phyloP scores from a whole-genome alignment of 2,888 invertebrate species.

The Oxytorus armatus region DNA sequence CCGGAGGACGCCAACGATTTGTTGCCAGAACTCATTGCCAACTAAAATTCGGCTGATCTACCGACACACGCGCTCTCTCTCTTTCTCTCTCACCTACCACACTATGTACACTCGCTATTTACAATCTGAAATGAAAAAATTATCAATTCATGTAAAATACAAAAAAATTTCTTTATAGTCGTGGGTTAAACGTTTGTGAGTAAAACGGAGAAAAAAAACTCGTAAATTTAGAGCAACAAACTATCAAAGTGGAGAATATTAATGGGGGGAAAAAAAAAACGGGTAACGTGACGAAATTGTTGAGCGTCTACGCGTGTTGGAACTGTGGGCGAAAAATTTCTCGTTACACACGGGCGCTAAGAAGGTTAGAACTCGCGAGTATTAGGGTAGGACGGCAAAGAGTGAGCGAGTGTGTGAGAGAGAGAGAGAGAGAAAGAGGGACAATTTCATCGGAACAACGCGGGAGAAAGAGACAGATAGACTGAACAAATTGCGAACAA shows the following conservation, averaged over 20 bases:
- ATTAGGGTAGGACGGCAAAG: slow-evolving; percentile 59
- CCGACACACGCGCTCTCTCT: slow-evolving; percentile 28
- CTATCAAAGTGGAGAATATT: too few relatives aligned
- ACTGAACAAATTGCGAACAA: slow-evolving; percentile 24
- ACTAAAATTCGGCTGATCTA: slow-evolving; percentile 79
- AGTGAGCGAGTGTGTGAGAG: slow-evolving; percentile 31
- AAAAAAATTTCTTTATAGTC: slow-evolving; percentile 8
- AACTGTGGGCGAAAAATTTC: not conserved
- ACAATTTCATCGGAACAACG: slow-evolving; percentile 37
- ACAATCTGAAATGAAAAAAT: slow-evolving; percentile 87
- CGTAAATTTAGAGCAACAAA: too few relatives aligned
- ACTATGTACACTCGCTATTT: slow-evolving; percentile 93
- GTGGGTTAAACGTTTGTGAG: too few relatives aligned
- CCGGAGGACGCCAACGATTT: slow-evolving; percentile 82
- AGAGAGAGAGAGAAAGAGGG: slow-evolving; percentile 18
- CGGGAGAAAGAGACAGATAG: slow-evolving; percentile 48
- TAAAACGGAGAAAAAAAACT: too few relatives aligned
- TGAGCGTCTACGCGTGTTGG: not conserved
- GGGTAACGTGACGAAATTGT: not conserved
- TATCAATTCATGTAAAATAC: slow-evolving; percentile 8
- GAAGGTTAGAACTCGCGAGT: slow-evolving; percentile 60
- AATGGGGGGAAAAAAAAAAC: not conserved
- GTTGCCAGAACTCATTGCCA: slow-evolving; percentile 83
- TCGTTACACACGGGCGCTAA: slow-evolving; percentile 13
- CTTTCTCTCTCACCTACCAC: slow-evolving; percentile 84